A percentile compares a stretch with the other conserved stretches of the same genome.
Evolutionary conservation across 2,113 vertebrate species (phyloP).

Genomic region (Lepus timidus): DNA sequence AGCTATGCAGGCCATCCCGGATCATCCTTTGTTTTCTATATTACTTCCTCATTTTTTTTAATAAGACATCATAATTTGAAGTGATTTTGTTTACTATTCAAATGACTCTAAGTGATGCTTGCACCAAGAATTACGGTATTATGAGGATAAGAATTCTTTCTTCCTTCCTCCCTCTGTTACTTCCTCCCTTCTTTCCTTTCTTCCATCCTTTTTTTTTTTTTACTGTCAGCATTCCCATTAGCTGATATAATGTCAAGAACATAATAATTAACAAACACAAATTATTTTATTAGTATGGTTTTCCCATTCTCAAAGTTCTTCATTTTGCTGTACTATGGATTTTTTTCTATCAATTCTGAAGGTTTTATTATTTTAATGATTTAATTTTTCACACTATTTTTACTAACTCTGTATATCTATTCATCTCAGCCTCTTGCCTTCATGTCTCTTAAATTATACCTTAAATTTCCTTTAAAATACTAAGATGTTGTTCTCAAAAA

Average conservation of each 20-base stretch:
- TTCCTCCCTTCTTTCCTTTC: fast-evolving
- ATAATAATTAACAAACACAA: background rate
- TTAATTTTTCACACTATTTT: background rate
- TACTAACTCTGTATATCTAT: background rate
- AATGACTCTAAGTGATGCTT: background rate
- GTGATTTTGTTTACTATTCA: background rate
- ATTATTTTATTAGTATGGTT: background rate
- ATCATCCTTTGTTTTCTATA: background rate
- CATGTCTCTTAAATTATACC: background rate
- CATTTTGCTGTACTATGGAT: background rate
- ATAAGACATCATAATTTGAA: background rate
- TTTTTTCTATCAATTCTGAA: background rate
- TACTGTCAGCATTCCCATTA: background rate
- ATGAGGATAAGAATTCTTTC: background rate
- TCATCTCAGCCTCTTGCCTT: background rate
- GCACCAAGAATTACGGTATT: background rate
- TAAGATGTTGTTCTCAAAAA: background rate
- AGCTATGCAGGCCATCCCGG: background rate
- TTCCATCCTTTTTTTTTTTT: fast-evolving
- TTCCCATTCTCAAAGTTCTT: background rate
- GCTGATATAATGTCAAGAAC: background rate
- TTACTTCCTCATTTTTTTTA: background rate
- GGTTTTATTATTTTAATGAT: background rate
- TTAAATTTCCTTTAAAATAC: background rate
- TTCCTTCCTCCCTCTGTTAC: background rate